Evolutionary conservation across 2,888 invertebrate genomes (phyloP).

Genomic region (Cataglyphis altisquamis): DNA sequence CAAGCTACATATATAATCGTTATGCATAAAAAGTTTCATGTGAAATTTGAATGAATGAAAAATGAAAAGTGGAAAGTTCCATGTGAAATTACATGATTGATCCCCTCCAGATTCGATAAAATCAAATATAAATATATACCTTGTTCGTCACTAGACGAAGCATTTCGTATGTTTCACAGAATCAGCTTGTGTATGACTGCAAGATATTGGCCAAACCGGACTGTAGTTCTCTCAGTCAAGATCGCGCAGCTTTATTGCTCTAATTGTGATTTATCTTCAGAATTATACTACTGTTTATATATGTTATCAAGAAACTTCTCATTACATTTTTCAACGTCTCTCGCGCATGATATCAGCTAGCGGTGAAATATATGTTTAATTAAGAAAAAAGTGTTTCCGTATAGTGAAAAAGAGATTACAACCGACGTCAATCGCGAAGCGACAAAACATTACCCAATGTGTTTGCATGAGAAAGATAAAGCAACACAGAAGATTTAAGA

Average conservation of each 20-base stretch:
- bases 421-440: constrained; percentile 28
- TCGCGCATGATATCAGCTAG: neutral
- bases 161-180: constrained; percentile 53
- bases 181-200: neutral
- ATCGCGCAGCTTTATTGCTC: constrained; percentile 18
- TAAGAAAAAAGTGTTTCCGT: neutral
- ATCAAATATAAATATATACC: constrained; percentile 53
- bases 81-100: too few species aligned
- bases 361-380: neutral
- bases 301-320: constrained; percentile 44
- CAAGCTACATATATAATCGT: too few species aligned
- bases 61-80: too few species aligned
- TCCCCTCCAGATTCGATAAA: neutral
- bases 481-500: neutral
- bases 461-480: neutral
- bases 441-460: constrained; percentile 32
- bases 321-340: constrained; percentile 23
- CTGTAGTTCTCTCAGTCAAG: neutral
- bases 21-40: too few species aligned
- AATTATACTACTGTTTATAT: constrained; percentile 40
- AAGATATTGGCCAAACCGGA: constrained; percentile 18
- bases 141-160: constrained; percentile 61
- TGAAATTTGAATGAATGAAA: too few species aligned
- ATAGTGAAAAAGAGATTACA: constrained; percentile 8
- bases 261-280: constrained; percentile 38